Evolutionary conservation across 2,797 vertebrate species (phyloP), one percentile per base, ranked within the genome.

Genomic region (Carduelis carduelis): DNA sequence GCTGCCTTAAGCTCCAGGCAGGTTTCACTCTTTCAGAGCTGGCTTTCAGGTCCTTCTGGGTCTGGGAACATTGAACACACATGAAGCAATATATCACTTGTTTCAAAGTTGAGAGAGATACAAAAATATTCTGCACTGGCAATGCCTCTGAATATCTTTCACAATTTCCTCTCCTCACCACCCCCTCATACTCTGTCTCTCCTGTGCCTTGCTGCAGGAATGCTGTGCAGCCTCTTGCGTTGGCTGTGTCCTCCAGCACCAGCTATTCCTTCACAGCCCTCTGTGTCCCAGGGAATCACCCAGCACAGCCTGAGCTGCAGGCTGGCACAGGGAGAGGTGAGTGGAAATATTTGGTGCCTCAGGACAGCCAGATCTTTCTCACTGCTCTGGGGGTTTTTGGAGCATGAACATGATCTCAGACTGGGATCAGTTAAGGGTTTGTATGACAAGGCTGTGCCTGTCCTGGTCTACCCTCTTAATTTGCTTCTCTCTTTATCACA

Each of bases 111-210:
- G 56, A 85, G 83, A 74, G 52, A 15, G 59, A 55, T 82, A 53
- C 74, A 95, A 95, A 94, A 90, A 94, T 92, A 72, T 28, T 70
- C 89, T 60, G 47, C 28, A 6, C 82, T 74, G 90, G 83, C 92
- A 66, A 3, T 82, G 84, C 16, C 84, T 96, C 52, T 34, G 87
- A 96, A 84, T 39, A 92, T 78, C 89, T 96, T 89, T 95, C 81
- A 80, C 92, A 87, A 83, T 76, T 96, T 87, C 87, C 87, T 83
- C 60, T 92, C 64, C 65, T 55, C 56, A 61, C 90, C 93, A 53
- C 92, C 70, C 92, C 81, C 92, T n/a, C 4, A 0, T 41, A 43
- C 8, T 3, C 87, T 2, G 9, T 83, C 26, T 83, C 47, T 91
- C n/a, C 61, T 27, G 66, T 41, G 90, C 1, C 0, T 52, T 79